Evolutionary conservation across 2,888 invertebrate species (phyloP), one percentile per base, ranked within the genome.

Genomic region (Electrophaes corylata): DNA sequence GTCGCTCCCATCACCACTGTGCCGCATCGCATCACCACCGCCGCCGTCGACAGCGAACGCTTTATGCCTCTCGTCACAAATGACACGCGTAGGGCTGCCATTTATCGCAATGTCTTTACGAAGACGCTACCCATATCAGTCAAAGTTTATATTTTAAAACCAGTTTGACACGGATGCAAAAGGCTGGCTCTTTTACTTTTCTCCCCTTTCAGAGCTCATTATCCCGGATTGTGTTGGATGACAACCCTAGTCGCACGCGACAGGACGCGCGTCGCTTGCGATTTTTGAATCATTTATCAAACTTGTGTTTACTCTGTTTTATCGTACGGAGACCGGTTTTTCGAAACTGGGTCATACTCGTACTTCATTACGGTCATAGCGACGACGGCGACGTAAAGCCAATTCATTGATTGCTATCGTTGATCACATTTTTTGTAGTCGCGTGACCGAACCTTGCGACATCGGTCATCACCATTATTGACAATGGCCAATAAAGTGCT

Each of bases 231-330:
- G 55, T 51, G 51, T 18, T 48, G 45, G 20, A 60, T 44, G 56
- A 49, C 52, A 60, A 47, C 60, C 65, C 47, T 62, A 60, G 51
- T 45, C 44, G 57, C 62, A 55, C 57, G 46, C 60, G 65, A 44
- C 50, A 50, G 55, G 39, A 59, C 50, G 56, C 59, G 67, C 62
- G 73, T 72, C 76, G 67, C 69, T 72, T 49, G 72, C 72, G 71
- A 76, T 79, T 76, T 75, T 73, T 72, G 71, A 74, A 78, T 78
- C 74, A 82, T 83, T 80, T 77, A 81, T 81, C 80, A 80, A 72
- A 65, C 58, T 67, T 68, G 65, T 66, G 77, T 78, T 76, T 77
- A 76, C 75, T 71, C 66, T 54, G 72, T 62, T 72, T 72, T 71
- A 73, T 76, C 75, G 70, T 64, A 72, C 69, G 56, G 64, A 61